Evolutionary conservation across 2,113 vertebrate species (phyloP), one percentile per base, ranked within the genome.

Genomic region (Bufo gargarizans): DNA sequence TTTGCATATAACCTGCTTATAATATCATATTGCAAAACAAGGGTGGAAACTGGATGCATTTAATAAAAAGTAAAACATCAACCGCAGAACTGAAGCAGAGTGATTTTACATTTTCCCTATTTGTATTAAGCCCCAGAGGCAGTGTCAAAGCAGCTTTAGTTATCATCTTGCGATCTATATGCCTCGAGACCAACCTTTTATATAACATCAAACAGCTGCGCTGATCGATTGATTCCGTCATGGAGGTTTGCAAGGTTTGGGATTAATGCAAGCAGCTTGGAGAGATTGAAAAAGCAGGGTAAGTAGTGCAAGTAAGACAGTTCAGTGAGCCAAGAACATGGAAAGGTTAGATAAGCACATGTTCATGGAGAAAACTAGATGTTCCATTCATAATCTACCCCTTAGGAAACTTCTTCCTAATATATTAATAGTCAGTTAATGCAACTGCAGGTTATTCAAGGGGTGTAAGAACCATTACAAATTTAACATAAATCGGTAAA

Each of bases 151-250:
- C 71, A 84, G 59, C 87, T 87, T 80, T 87, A 80, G 79, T 87
- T 87, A 87, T 69, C 58, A 80, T 80, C 87, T 77, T 47, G 71
- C 81, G n/a, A 88, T 88, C 87, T 88, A 84, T 88, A 84, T 77
- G 87, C 81, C 58, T 84, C 80, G 78, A 88, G 69, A 84, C 82
- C 71, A 84, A 67, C 72, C 71, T 88, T 88, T 88, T 84, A 77
- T 88, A 77, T 49, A 88, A 88, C 80, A 88, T 88, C 87, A 88
- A 88, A 88, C 80, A 77, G 74, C 72, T 65, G 49, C 71, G 63
- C 72, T 88, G 81, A 88, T 84, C 72, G 77, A 88, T 88, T 88
- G 87, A 77, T 88, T 84, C 81, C 56, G 87, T 84, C 87, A 84
- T 84, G 80, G 81, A 58, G 56, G 81, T 63, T 63, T 88, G 69